A percentile compares a stretch with the other conserved stretches of the same genome.
Evolutionary conservation across 1,140 invertebrate genomes (phyloP).

Genomic region (Cecropterus lyciades): DNA sequence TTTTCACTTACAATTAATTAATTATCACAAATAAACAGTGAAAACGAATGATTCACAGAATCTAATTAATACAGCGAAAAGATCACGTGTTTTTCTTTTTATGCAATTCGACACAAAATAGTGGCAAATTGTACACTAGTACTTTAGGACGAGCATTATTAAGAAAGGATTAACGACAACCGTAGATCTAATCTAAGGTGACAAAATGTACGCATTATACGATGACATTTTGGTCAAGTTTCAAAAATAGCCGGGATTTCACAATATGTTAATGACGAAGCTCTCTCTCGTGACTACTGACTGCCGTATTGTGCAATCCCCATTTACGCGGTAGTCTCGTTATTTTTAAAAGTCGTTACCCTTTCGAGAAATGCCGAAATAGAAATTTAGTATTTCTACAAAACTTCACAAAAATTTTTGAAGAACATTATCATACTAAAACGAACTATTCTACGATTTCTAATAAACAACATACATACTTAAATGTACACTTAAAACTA

Average conservation of each 20-base stretch:
- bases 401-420: slow-evolving; percentile 19
- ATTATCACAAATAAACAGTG: slow-evolving; percentile 81
- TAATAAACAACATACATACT: slow-evolving; percentile 18
- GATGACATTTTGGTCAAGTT: neutral
- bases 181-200: neutral
- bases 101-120: slow-evolving; percentile 51
- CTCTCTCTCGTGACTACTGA: neutral
- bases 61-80: slow-evolving; percentile 69
- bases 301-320: neutral
- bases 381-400: slow-evolving; percentile 14
- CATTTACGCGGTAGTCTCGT: neutral
- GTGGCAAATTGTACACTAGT: slow-evolving; percentile 17
- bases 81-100: slow-evolving; percentile 43
- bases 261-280: slow-evolving; percentile 3
- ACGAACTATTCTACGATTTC: slow-evolving; percentile 6
- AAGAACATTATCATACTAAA: neutral
- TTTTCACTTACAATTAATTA: slow-evolving; percentile 68
- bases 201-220: neutral
- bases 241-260: slow-evolving; percentile 3
- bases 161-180: slow-evolving; percentile 15
- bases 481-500: slow-evolving; percentile 8
- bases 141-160: neutral
- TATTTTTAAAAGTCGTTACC: slow-evolving; percentile 22
- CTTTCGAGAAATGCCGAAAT: slow-evolving; percentile 18
- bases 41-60: slow-evolving; percentile 83